Conservation (phyloP, 37 sponge, comb jelly and placozoan species). For the Crambe crambe region DNA sequence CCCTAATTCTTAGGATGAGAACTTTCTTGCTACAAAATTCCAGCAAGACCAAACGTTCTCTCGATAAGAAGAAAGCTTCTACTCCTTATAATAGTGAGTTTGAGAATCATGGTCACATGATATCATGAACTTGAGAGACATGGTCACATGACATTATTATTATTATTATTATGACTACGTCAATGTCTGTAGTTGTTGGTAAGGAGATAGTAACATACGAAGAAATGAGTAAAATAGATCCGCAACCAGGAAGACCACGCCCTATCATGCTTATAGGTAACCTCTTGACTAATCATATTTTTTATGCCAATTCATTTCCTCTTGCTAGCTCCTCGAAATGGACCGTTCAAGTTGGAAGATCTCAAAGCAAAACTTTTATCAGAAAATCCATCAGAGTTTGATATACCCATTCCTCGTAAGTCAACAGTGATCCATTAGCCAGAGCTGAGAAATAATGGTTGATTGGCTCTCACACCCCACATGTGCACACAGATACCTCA, state of each 20-base stretch:
- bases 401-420: conserved; percentile 27
- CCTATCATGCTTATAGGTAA: conserved; percentile 72
- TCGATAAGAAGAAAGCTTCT: neutral
- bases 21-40: neutral
- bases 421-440: too few species aligned
- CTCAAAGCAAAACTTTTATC: conserved; percentile 1
- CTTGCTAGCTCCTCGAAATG: conserved; percentile 23
- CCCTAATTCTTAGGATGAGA: neutral
- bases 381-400: conserved; percentile 20
- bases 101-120: neutral
- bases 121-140: neutral
- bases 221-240: conserved; percentile 68
- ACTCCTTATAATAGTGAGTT: neutral
- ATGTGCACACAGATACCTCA: conserved; percentile 32
- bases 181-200: neutral
- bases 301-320: neutral
- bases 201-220: conserved; percentile 63
- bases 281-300: neutral
- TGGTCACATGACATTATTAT: neutral
- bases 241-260: conserved; percentile 53
- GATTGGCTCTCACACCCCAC: too few species aligned
- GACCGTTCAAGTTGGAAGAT: conserved; percentile 21
- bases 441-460: too few species aligned
- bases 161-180: neutral
- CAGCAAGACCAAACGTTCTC: neutral